Base-by-base conservation (phyloP, 2,797 vertebrate species). In the Huso huso region DNA sequence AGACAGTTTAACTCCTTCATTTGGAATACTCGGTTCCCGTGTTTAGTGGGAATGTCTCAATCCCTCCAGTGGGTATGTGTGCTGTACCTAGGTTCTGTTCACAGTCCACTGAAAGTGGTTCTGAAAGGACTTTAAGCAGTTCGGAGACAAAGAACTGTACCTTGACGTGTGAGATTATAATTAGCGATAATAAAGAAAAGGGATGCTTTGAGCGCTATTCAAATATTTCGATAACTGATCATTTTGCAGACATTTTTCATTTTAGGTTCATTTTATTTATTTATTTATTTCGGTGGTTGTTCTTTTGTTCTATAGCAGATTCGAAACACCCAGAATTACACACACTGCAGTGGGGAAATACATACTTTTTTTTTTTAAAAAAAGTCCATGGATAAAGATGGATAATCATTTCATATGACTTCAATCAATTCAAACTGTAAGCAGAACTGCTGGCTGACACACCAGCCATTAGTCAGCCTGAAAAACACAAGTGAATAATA, bases 61-160 rank as follows among this genome's bases (percentile, higher is more conserved):
- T 7, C 50, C 6, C 11, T 52, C 51, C 10, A 10, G n/a, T 61
- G 50, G 37, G 49, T 51, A 51, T 49, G 55, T 66, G 64, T 48
- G 53, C 49, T 61, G 59, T 37, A 50, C 61, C 51, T 37, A 61
- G 37, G 60, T 13, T 51, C 58, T 18, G 50, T 50, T 67, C 59
- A 10, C 15, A 51, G 6, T 23, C 50, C 15, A 62, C 63, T 55
- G 60, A 55, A 6, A 49, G 18, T 10, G 50, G 53, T 51, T 12
- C 57, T 68, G 57, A 68, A 68, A 68, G 61, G 57, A 13, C 57
- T 68, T 68, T 55, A 37, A 68, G 51, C 66, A n/a, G 49, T 62
- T 63, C 49, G 15, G 48, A 51, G 37, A 52, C 51, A 55, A 65
- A 15, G 48, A n/a, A 49, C 53, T 48, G 51, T n/a, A 52, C 18